Conservation (phyloP, 53 echinoderm and acorn worm genomes). For the Astropecten irregularis region DNA sequence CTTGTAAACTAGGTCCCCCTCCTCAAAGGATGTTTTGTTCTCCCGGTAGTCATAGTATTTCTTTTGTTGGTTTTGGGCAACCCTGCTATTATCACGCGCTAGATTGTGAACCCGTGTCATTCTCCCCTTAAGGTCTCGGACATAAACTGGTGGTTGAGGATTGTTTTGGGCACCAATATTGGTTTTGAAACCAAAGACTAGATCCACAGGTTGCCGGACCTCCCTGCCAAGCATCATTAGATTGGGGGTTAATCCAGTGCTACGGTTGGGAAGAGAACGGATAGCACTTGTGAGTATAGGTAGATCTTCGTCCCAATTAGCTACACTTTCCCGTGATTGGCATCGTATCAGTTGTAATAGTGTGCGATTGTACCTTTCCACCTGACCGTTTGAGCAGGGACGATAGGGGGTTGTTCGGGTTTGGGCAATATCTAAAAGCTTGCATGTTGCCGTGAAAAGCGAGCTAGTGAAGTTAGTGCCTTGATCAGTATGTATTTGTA, state of each 20-base stretch:
- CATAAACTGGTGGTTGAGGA: neutral
- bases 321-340: conserved; percentile 42
- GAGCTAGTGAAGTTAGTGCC: conserved; percentile 63
- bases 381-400: conserved; percentile 66
- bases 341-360: conserved; percentile 49
- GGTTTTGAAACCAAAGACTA: neutral
- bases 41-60: neutral
- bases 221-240: conserved; percentile 26
- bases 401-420: conserved; percentile 68
- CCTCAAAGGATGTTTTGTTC: neutral
- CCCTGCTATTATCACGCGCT: neutral
- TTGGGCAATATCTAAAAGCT: conserved; percentile 50
- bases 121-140: neutral
- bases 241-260: conserved; percentile 1
- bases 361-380: conserved; percentile 70
- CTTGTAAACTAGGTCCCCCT: conserved; percentile 3
- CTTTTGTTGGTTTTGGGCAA: neutral
- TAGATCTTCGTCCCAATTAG: conserved; percentile 13
- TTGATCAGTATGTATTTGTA: conserved; percentile 72
- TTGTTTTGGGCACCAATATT: neutral
- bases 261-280: neutral
- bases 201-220: conserved; percentile 2
- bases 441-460: conserved; percentile 57
- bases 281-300: conserved; percentile 12
- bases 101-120: neutral